These are phyloP conservation scores for Acrobeloides nanus DNA, from an alignment of 2,888 invertebrate genomes.

Conservation along the genomic window DNA sequence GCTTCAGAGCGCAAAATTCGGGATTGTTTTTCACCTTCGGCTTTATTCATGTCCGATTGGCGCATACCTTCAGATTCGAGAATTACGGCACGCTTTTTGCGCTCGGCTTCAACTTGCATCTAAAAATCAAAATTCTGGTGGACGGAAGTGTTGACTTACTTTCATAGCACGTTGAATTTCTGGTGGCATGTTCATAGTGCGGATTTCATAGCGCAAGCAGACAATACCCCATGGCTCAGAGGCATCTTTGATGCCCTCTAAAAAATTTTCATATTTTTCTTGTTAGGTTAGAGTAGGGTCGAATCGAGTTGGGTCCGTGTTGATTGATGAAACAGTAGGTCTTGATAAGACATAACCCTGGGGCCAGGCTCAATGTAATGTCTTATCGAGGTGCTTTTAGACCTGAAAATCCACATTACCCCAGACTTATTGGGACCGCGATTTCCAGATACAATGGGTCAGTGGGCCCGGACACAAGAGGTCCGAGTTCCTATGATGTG, in stretches of 20 bases:
- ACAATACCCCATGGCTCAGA: constrained; percentile 96
- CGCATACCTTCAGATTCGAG: constrained; percentile 77
- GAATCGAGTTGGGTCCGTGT: no score
- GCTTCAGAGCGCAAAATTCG: constrained; percentile 85
- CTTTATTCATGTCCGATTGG: constrained; percentile 75
- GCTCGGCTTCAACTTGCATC: constrained; percentile 92
- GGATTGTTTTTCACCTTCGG: constrained; percentile 85
- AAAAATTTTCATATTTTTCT: no score
- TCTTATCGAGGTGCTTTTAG: no score
- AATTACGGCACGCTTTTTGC: constrained; percentile 88
- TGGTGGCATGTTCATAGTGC: constrained; percentile 65
- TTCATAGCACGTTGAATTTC: constrained; percentile 98
- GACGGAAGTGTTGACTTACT: constrained; percentile 66
- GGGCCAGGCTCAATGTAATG: no score
- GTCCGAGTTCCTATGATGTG: no score
- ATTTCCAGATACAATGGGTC: no score
- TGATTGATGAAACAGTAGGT: no score
- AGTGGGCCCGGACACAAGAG: no score
- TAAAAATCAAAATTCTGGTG: neutral
- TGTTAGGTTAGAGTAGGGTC: no score
- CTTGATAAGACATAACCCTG: no score
- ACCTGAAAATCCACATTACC: no score
- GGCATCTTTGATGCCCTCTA: constrained; percentile 88
- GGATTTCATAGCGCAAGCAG: constrained; percentile 85
- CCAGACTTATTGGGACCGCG: no score